Percentiles rank a stretch among this genome's conserved stretches.
phyloP scores from a whole-genome alignment of 2,888 invertebrate species.

The Achlya flavicornis region DNA sequence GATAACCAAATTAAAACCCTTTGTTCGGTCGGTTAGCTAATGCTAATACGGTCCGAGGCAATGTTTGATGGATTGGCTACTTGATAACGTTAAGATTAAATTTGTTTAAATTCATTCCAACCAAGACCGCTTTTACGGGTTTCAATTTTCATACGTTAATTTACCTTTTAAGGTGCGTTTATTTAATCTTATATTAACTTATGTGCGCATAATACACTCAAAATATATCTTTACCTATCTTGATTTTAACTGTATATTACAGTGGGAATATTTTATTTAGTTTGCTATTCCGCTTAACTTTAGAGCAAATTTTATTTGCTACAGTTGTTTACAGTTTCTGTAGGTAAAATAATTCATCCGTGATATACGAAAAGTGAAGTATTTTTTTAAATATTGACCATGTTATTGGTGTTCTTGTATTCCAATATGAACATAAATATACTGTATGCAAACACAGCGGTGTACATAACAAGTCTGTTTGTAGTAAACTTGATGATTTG shows the following conservation, averaged over 20 bases:
- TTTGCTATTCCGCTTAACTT: no score
- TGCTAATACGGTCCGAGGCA: conserved; percentile 48
- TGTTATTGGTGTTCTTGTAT: conserved; percentile 8
- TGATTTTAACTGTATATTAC: no score
- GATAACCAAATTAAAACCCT: conserved; percentile 75
- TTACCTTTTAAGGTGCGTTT: not conserved
- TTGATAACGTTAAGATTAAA: conserved; percentile 53
- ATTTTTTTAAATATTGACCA: conserved; percentile 16
- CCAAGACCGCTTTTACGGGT: not conserved
- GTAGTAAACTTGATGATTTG: conserved; percentile 43
- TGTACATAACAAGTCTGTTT: conserved; percentile 14
- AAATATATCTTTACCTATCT: no score
- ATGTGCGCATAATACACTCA: no score
- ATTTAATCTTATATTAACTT: not conserved
- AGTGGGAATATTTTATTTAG: no score
- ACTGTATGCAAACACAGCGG: conserved; percentile 6
- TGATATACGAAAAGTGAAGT: conserved; percentile 5
- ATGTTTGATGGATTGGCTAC: conserved; percentile 70
- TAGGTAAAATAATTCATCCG: not conserved
- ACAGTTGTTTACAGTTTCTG: no score
- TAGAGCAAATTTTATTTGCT: no score
- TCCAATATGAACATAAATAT: conserved; percentile 4
- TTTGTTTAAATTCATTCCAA: conserved; percentile 38
- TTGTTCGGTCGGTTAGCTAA: conserved; percentile 61
- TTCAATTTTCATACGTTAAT: conserved; percentile 36